These are phyloP conservation scores for Hypotaenidia okinawae DNA, from an alignment of 2,797 vertebrate genomes.

Conservation along the genomic window DNA sequence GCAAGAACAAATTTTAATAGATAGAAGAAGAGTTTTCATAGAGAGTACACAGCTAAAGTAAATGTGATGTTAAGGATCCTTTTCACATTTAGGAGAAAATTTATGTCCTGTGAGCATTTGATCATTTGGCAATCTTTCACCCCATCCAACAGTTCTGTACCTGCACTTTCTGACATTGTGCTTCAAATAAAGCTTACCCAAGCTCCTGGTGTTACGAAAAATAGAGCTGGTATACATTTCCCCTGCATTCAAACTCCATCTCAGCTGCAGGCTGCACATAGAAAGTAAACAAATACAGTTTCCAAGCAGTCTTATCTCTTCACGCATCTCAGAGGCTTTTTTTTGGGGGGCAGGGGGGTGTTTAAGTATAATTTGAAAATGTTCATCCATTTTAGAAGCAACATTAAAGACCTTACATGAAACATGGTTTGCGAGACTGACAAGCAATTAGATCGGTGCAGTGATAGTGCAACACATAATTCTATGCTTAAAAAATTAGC, in stretches of 20 bases:
- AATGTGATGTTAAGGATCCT: not conserved
- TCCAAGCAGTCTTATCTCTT: conserved; percentile 8
- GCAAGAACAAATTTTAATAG: not conserved
- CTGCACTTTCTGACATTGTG: not conserved
- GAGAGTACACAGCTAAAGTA: not conserved
- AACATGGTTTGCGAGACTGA: not conserved
- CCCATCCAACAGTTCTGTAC: not conserved
- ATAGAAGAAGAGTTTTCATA: not conserved
- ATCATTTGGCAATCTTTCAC: conserved; percentile 10
- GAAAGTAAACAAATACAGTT: conserved; percentile 21
- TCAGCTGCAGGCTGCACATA: not conserved
- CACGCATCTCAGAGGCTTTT: not conserved
- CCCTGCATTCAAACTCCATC: conserved; percentile 10
- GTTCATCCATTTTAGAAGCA: conserved; percentile 51
- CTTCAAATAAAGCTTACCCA: conserved; percentile 3
- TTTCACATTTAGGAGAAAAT: not conserved
- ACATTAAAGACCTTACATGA: conserved; percentile 55
- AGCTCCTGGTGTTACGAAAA: not conserved
- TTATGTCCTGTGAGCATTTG: not conserved
- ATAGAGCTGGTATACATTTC: not conserved
- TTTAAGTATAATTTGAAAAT: conserved; percentile 55
- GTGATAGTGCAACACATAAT: not conserved
- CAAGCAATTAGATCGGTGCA: not conserved
- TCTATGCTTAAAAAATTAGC: not conserved
- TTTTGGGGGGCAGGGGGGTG: not conserved